Evolutionary conservation across 2,113 vertebrate species (phyloP), one percentile per base, ranked within the genome.

Genomic region (Prinia subflava): DNA sequence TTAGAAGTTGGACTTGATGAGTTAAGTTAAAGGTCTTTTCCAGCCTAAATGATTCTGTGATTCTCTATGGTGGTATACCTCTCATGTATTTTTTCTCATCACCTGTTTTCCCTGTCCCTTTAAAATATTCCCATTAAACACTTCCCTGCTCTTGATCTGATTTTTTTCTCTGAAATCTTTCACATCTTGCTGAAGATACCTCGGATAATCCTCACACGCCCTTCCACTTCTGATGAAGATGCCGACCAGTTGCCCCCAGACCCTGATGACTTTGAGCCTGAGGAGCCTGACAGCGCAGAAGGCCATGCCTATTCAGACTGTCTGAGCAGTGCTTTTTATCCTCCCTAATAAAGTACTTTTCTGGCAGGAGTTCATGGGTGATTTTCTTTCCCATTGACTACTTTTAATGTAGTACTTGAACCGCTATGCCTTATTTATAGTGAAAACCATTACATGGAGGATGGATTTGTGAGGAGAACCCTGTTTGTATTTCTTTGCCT

Each of bases 211-310:
- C 98, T 99, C 91, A 99, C 98, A 8, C 97, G 97, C 89, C 98
- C 99, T 62, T 99, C 98, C 7, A 98, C 98, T 96, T 99, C 98
- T 6, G 98, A 98, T 86, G 98, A 99, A 79, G 98, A 99, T 28
- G 94, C 94, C 1, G 98, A 98, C 83, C 97, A 98, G 71, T 79
- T 97, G 90, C 97, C 97, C 52, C 98, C 97, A 64, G 98, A 96
- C 20, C 94, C 94, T 1, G 91, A 97, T 33, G 97, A 97, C 76
- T 96, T 96, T 42, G 94, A 81, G 18, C 92, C 75, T 0, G 97
- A 97, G 47, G 97, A 97, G 15, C 78, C 70, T 13, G 95, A 94
- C 52, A 78, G 89, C 17, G 7, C 64, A 55, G 97, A 95, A 42
- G 68, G 68, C n/a, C 92, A 39, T 30, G 23, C 56, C 31, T 93